Evolutionary conservation across 2,113 vertebrate genomes (phyloP), one percentile per base, ranked within the genome.

Genomic region (Passerina amoena): DNA sequence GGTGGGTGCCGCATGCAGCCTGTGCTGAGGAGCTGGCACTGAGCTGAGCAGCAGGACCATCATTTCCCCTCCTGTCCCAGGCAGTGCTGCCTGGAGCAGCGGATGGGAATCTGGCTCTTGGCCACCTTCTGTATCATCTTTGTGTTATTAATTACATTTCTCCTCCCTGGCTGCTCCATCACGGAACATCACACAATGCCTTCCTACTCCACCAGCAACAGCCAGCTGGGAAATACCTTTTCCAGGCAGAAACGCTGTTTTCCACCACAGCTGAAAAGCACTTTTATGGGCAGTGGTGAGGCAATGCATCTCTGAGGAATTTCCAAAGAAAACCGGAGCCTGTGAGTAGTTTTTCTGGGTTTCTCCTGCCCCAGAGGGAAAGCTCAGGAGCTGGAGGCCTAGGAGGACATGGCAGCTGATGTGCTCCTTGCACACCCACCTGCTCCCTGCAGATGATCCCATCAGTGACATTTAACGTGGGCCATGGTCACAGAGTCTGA

Each of bases 191-290:
- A 33, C 50, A 68, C 70, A 79, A 45, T 37, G 40, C 70, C 88
- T 92, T 75, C 93, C 70, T 44, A 1, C 61, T 75, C 33, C 75
- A 83, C 69, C 78, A 31, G 81, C 70, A 21, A 1, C 51, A 70
- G 88, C 87, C 60, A 33, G 66, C 88, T 82, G 88, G 91, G 94
- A 94, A 94, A 88, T 65, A 92, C 78, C 83, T 92, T 94, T 91
- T 89, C 85, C 91, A 94, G 50, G 72, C 79, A 88, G 76, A 92
- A 87, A 53, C 0, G 1, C 64, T 60, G 28, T 42, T 95, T 93
- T 87, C 79, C 68, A 73, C 85, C 54, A 5, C 81, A 88, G 84
- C 57, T 91, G 90, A 91, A 79, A 90, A 90, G 90, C 90, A 24
- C 48, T 92, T 95, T 80, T 57, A 76, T 53, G 73, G 82, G 40